Evolutionary conservation across 1,140 invertebrate genomes (phyloP), one percentile per base, ranked within the genome.

Genomic region (Lamellibrachia luymesi): DNA sequence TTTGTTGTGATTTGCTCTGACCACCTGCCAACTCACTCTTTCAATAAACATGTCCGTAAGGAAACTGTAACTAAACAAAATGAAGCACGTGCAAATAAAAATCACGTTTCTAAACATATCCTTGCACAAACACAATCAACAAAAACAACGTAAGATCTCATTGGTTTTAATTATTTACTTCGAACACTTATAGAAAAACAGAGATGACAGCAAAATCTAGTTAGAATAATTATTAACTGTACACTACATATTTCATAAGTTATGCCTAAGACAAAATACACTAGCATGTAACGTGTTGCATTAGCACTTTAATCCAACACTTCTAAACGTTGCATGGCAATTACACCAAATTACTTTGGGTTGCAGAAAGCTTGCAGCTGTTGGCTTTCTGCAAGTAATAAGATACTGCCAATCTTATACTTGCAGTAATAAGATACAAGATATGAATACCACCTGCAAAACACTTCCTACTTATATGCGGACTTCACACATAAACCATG

Each of bases 91-190:
- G 25, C 25, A 80, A 17, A 80, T 80, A 10, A 80, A 80, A 80
- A 80, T 80, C 0, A 80, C 2, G 64, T 80, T 80, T 8, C 64
- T 22, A 56, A 6, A 56, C 13, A 56, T 13, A 56, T 56, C 64
- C 13, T 22, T 22, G 64, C 7, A 80, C 64, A 17, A 80, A 80
- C 17, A 4, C 25, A 80, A 80, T 80, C 64, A 80, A 80, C 64
- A 80, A 80, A 80, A 22, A 80, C 64, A 80, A 80, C 64, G 25
- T 80, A 80, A 80, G 64, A 80, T 80, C 13, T 80, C 25, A 22
- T 22, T 80, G 64, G 64, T 80, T 80, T 80, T 80, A 80, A 80
- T 80, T 80, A 80, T 80, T 80, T 80, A 80, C 64, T 80, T 80
- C 13, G 64, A 22, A 80, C 64, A 80, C 64, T 80, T 80, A 80